Conservation (phyloP, 2,888 invertebrate genomes). For the Geophilus truncorum region DNA sequence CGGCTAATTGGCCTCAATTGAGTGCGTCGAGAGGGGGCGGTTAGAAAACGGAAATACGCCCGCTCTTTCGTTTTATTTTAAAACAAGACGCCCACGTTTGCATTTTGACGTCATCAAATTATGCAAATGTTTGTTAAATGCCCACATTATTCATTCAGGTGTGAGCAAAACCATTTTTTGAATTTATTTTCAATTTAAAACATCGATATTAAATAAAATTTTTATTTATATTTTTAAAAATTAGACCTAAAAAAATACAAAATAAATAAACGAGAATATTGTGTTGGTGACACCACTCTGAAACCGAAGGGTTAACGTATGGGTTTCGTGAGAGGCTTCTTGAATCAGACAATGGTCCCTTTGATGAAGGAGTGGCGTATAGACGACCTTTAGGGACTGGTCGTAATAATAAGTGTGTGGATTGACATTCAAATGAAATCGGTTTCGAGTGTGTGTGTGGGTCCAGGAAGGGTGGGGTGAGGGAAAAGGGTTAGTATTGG, state of each 20-base stretch:
- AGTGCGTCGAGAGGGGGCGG: conserved; percentile 10
- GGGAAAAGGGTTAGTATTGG: background rate
- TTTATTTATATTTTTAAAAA: no score
- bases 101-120: background rate
- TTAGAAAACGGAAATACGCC: background rate
- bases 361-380: background rate
- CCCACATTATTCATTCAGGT: background rate
- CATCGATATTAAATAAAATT: background rate
- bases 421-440: background rate
- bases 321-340: background rate
- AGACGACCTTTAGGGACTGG: background rate
- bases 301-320: background rate
- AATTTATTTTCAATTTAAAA: background rate
- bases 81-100: background rate
- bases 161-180: background rate
- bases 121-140: background rate
- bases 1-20: conserved; percentile 5
- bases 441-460: background rate
- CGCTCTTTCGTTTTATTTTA: background rate
- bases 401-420: background rate
- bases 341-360: background rate
- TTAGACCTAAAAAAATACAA: no score
- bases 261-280: background rate
- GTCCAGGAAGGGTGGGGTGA: background rate
- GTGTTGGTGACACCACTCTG: background rate